Base-by-base conservation (phyloP, 2,888 invertebrate species). In the Trimorus sp. region DNA sequence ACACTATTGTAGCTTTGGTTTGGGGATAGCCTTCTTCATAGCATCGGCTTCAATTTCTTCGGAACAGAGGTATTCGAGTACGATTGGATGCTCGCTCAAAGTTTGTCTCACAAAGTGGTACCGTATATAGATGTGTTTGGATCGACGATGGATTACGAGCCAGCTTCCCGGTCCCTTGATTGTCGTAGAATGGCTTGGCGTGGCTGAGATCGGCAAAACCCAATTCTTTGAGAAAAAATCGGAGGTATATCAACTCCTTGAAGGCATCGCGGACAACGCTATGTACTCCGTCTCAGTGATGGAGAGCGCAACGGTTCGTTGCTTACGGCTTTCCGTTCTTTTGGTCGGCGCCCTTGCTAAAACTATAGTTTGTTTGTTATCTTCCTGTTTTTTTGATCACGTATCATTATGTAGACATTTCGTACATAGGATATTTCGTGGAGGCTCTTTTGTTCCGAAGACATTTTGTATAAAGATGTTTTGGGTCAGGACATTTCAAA, bases 71-170 rank as follows among this genome's bases (percentile, higher is more conserved):
- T 83, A 73, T 8, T 49, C n/a, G 4, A 84, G 14, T 9, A 69
- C 63, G 11, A 84, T 49, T 0, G 71, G 60, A 9, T 69, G 15
- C 37, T 77, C 45, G 7, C 40, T 7, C 5, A 85, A n/a, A 0
- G 63, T 70, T 8, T 84, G 75, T 1, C 82, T 62, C 0, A 84
- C 60, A 63, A 83, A 83, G 36, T 83, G 80, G 36, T 69, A 76
- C 26, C 83, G 62, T 4, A 84, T 82, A 38, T 81, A 79, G 51
- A 83, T 84, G 60, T 84, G 82, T 48, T 84, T 85, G 0, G 79
- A 62, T 45, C 83, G 56, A 9, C 56, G n/a, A 45, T 85, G 82
- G 81, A 63, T 84, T 81, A 0, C 51, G 71, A 0, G 77, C 81
- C 3, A 85, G 54, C 51, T 74, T 54, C 7, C 58, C 74, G 0